Evolutionary conservation across 1,140 invertebrate genomes (phyloP).

Genomic region (Eriocheir sinensis): DNA sequence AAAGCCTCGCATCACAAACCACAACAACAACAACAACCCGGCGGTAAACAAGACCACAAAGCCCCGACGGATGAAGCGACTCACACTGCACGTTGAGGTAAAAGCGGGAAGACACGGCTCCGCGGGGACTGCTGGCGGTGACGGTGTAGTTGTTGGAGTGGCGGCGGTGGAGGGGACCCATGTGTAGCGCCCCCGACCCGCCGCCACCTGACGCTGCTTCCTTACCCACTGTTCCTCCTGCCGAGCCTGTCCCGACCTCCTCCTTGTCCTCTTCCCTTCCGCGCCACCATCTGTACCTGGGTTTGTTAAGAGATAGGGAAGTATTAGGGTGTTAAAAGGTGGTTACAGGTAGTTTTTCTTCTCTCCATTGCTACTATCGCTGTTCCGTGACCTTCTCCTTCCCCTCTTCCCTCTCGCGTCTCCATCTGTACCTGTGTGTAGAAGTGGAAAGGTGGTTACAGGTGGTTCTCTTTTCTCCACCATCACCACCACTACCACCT

Average conservation of each 20-base stretch:
- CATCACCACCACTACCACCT: background rate
- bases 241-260: background rate
- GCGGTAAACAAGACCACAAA: too few relatives aligned
- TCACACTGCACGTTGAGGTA: conserved; percentile 47
- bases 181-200: background rate
- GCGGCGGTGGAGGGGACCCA: background rate
- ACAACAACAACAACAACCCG: too few relatives aligned
- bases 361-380: too few relatives aligned
- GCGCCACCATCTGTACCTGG: background rate
- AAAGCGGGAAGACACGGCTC: background rate
- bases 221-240: background rate
- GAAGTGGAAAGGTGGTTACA: too few relatives aligned
- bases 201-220: background rate
- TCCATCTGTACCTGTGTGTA: too few relatives aligned
- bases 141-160: conserved; percentile 60
- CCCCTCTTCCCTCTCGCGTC: too few relatives aligned
- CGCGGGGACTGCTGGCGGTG: conserved; percentile 45
- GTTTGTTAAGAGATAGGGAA: too few relatives aligned
- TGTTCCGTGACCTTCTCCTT: too few relatives aligned
- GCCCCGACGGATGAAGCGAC: background rate
- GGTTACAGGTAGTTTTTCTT: too few relatives aligned
- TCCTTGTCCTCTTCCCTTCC: background rate
- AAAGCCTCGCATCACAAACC: too few relatives aligned
- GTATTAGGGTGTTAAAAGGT: too few relatives aligned
- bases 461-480: background rate